Conservation (phyloP, 1,140 invertebrate genomes). For the Matsumurasca onukii region DNA sequence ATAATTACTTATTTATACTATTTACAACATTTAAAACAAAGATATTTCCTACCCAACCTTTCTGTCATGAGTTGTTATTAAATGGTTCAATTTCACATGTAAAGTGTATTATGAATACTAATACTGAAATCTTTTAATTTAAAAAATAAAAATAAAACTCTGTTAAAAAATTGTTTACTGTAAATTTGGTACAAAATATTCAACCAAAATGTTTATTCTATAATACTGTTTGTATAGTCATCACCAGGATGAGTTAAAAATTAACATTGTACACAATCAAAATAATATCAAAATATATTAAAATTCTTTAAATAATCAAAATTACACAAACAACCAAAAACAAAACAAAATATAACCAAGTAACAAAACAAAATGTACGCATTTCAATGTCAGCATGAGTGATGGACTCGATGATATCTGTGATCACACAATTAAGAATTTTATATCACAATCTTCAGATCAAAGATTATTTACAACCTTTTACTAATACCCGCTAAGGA, state of each 20-base stretch:
- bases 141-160: neutral
- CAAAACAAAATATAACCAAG: neutral
- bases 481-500: too few species aligned
- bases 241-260: neutral
- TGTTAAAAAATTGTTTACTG: too few species aligned
- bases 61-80: neutral
- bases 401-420: too few species aligned
- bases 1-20: constrained; percentile 4
- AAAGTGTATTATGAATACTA: neutral
- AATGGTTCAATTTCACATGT: too few species aligned
- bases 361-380: neutral
- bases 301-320: neutral
- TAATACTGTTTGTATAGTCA: neutral
- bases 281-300: neutral
- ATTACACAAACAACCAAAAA: neutral
- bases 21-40: neutral
- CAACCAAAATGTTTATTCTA: neutral
- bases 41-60: too few species aligned
- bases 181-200: neutral
- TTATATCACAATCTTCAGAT: constrained; percentile 1
- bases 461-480: neutral
- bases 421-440: too few species aligned
- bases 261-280: neutral
- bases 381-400: too few species aligned
- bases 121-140: neutral